A percentile compares a stretch with the other conserved stretches of the same genome.
These are phyloP conservation scores for Proteles cristata DNA, from an alignment of 2,113 vertebrate genomes.

Conservation along the genomic window DNA sequence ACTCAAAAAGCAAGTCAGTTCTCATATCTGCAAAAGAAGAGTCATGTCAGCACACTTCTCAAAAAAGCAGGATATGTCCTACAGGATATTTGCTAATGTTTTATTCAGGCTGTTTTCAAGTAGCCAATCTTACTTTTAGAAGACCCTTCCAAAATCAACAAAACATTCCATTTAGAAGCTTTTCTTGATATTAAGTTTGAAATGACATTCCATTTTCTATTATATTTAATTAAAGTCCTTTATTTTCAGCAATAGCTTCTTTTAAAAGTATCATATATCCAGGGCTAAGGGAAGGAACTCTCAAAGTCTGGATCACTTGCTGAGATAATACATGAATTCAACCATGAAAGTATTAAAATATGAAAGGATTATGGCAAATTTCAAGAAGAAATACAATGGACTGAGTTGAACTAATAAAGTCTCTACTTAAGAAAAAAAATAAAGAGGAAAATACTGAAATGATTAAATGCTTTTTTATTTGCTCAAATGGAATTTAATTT, in stretches of 20 bases:
- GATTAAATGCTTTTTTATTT: conserved; percentile 48
- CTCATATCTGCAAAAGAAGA: conserved; percentile 48
- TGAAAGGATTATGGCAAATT: conserved; percentile 38
- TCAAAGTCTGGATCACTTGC: conserved; percentile 47
- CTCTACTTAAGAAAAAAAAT: conserved; percentile 50
- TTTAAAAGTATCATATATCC: conserved; percentile 37
- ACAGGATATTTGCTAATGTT: conserved; percentile 25
- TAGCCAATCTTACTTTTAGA: conserved; percentile 34
- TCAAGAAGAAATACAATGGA: conserved; percentile 43
- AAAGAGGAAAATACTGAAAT: conserved; percentile 48
- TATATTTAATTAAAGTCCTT: conserved; percentile 65
- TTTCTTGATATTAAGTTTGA: conserved; percentile 52
- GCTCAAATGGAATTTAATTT: conserved; percentile 64
- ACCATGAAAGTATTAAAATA: conserved; percentile 19
- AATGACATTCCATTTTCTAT: conserved; percentile 22
- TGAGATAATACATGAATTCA: conserved; percentile 56
- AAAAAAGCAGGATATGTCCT: not conserved
- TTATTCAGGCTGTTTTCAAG: conserved; percentile 39
- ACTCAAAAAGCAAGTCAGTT: conserved; percentile 4
- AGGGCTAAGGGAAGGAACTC: not conserved
- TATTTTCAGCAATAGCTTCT: conserved; percentile 51
- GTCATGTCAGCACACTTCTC: not conserved
- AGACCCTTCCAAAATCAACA: conserved; percentile 50
- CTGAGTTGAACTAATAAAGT: conserved; percentile 26
- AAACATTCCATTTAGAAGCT: not conserved